These are phyloP conservation scores for Melanargia galathea DNA, from an alignment of 2,888 invertebrate species.

Conservation along the genomic window DNA sequence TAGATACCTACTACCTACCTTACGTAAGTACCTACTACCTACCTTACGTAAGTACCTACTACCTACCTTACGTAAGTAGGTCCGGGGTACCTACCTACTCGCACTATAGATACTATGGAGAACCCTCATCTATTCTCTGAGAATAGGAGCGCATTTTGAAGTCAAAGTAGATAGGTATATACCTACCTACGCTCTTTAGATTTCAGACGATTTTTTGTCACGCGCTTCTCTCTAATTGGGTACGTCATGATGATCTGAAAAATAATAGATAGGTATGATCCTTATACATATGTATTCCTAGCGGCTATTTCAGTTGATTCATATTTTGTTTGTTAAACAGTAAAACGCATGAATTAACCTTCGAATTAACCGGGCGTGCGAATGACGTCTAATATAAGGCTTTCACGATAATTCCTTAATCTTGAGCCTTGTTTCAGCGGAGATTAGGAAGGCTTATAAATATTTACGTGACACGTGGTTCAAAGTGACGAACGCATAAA, in stretches of 20 bases:
- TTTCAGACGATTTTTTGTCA: neutral
- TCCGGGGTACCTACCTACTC: too few relatives aligned
- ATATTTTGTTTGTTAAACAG: constrained; percentile 2
- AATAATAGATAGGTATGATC: too few relatives aligned
- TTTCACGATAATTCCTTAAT: constrained; percentile 46
- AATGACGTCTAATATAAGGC: constrained; percentile 41
- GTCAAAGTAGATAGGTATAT: too few relatives aligned
- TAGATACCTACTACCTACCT: too few relatives aligned
- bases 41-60: too few relatives aligned
- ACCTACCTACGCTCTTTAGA: too few relatives aligned
- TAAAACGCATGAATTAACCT: constrained; percentile 27
- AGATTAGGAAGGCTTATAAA: constrained; percentile 43
- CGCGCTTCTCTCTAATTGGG: neutral
- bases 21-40: too few relatives aligned
- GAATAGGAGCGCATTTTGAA: too few relatives aligned
- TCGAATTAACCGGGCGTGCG: constrained; percentile 29
- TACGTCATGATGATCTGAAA: neutral
- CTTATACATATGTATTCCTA: neutral
- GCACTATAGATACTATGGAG: too few relatives aligned
- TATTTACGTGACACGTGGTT: constrained; percentile 43
- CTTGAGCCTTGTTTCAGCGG: constrained; percentile 36
- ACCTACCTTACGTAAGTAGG: too few relatives aligned
- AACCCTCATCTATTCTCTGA: too few relatives aligned
- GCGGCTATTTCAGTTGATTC: constrained; percentile 1
- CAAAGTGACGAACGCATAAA: constrained; percentile 38